Base-by-base conservation (phyloP, 2,113 vertebrate genomes). In the Corythornis cristatus region DNA sequence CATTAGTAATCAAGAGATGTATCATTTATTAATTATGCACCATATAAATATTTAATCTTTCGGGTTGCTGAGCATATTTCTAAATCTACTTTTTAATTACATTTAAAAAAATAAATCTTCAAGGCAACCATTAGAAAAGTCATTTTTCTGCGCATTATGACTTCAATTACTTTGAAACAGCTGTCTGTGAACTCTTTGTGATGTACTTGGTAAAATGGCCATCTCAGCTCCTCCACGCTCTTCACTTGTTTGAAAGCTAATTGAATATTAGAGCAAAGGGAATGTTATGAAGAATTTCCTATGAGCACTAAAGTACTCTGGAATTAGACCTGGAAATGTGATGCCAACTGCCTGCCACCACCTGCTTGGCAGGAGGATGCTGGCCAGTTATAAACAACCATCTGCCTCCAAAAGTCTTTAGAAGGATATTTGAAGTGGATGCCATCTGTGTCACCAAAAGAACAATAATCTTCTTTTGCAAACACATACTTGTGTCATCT, bases 1-100 rank as follows among this genome's bases (percentile, higher is more conserved):
- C 98, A 98, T 99, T 98, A 98, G 98, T 98, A 98, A 99, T 98
- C 98, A 98, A 98, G 98, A 96, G 96, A 97, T 98, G 98, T 97
- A 99, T 99, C 97, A 99, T 99, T 98, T 98, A 99, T 99, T 98
- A 99, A 98, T 98, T 98, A 98, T 97, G 97, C 96, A 98, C 96
- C 93, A 58, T 97, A 98, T 98, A 98, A 98, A 98, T 98, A 98
- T 98, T 98, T 98, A 98, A 98, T 98, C 96, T 96, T 98, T 98
- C 91, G 86, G 97, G 97, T 98, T 97, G 97, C 97, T 82, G 85
- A 97, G 98, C 97, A 93, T 97, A 97, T 98, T 98, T 98, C 97
- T 97, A 97, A 97, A 98, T 97, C 97, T 97, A 97, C 97, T 98
- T 98, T 98, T 98, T 98, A 98, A 99, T 98, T 98, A 98, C 98